Base-by-base conservation (phyloP, 2,888 invertebrate species). In the Plebejus anna region DNA sequence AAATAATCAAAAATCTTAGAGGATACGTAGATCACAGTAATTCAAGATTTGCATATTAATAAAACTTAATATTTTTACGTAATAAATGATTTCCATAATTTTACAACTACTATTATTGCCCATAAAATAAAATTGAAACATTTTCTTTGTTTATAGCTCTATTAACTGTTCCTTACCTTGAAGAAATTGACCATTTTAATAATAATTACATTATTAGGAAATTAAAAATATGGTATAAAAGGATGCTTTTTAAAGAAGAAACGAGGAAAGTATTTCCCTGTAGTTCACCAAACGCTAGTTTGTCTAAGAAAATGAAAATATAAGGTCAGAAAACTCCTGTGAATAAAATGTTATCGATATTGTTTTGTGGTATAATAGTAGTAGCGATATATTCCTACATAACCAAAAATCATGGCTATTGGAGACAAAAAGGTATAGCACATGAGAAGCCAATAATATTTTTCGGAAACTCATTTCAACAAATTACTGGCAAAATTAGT, bases 341-440 rank as follows among this genome's bases (percentile, higher is more conserved):
- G n/a, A 22, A 22, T 9, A 22, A 61, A 22, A 72, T 72, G 72
- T 13, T 47, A 22, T 28, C 22, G 9, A 51, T 72, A 51, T 72
- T 72, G 22, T 28, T 72, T n/a, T 1, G 42, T 32, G 51, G 61
- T 28, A 28, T 61, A 28, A 28, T 72, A 47, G 6, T 47, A 22
- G 1, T 51, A 42, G 22, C 42, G 0, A 2, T 79, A n/a, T 80
- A 80, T 59, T 28, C 77, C 13, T 80, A 80, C 59, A 78, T 77
- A 38, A 78, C 78, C 13, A 80, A 79, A 76, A 78, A 76, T 47
- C 78, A 78, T 51, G 59, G 79, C 55, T 82, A 81, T 70, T 81
- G 82, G 82, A 78, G 77, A 16, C 77, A 79, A 57, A 78, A 79
- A 77, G 79, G 79, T 42, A 76, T 82, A 1, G 78, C 77, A 78